Evolutionary conservation across 2,888 invertebrate species (phyloP).

Genomic region (Deladenus siricidicola): DNA sequence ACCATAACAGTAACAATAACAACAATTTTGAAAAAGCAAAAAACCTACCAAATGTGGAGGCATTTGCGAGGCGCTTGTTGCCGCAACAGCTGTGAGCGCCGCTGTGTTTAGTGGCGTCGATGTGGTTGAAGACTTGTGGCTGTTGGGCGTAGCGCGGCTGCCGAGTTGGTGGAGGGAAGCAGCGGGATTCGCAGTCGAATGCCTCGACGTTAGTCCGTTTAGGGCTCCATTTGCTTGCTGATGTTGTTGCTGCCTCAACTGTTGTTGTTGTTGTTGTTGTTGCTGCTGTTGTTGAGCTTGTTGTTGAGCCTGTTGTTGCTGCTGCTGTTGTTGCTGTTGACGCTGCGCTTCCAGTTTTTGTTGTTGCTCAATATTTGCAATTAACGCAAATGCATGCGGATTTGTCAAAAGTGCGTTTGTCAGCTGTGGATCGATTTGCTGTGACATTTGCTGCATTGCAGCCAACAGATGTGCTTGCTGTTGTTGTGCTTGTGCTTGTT

Average conservation of each 20-base stretch:
- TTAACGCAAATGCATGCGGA: background rate
- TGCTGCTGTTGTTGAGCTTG: background rate
- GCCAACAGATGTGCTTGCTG: background rate
- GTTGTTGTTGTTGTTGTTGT: background rate
- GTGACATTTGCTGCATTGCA: background rate
- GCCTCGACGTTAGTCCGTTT: background rate
- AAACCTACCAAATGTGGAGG: background rate
- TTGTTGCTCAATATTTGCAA: background rate
- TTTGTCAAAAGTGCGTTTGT: background rate
- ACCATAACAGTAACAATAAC: too few relatives aligned
- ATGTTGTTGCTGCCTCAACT: background rate
- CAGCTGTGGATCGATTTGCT: background rate
- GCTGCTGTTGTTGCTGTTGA: background rate
- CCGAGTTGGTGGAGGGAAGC: background rate
- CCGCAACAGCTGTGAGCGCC: too few relatives aligned
- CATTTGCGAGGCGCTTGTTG: too few relatives aligned
- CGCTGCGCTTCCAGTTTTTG: background rate
- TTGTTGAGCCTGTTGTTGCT: background rate
- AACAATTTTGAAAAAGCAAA: too few relatives aligned
- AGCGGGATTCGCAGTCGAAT: too few relatives aligned
- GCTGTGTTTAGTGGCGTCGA: too few relatives aligned
- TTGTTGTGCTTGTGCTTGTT: conserved; percentile 1
- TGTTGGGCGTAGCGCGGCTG: background rate
- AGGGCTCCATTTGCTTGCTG: background rate
- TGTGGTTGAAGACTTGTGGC: background rate